Conservation (phyloP, 1,140 invertebrate genomes). For the Harlomillsia oculata region DNA sequence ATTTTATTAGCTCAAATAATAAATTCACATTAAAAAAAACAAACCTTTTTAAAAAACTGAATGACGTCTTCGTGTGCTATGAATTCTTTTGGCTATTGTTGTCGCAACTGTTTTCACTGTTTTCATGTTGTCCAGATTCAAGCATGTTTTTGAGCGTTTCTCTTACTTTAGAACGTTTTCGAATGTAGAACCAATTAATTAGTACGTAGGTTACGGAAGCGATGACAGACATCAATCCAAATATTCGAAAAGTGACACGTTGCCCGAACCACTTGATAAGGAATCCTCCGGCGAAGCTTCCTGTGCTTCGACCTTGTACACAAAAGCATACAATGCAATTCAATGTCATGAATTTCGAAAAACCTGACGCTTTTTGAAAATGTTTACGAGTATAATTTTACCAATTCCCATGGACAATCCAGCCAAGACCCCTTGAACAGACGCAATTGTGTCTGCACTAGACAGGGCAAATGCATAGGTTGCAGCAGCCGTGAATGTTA, state of each 20-base stretch:
- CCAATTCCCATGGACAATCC: constrained; percentile 72
- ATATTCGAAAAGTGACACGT: constrained; percentile 60
- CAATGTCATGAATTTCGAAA: background rate
- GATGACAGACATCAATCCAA: constrained; percentile 51
- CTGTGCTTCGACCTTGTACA: constrained; percentile 60
- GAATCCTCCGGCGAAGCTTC: constrained; percentile 65
- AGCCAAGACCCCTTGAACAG: constrained; percentile 68
- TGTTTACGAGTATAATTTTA: too few relatives aligned
- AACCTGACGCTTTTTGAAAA: too few relatives aligned
- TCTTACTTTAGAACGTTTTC: constrained; percentile 39
- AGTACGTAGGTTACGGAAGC: constrained; percentile 58
- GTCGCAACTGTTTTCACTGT: too few relatives aligned
- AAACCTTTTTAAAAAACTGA: too few relatives aligned
- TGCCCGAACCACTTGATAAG: constrained; percentile 65
- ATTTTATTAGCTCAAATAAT: too few relatives aligned
- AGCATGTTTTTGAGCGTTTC: too few relatives aligned
- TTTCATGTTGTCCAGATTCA: too few relatives aligned
- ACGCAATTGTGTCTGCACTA: constrained; percentile 69
- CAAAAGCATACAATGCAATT: background rate
- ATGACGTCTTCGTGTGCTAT: too few relatives aligned
- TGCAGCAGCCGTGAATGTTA: constrained; percentile 70
- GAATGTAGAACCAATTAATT: constrained; percentile 56
- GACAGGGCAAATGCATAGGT: constrained; percentile 69
- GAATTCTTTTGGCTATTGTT: too few relatives aligned
- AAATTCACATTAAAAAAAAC: too few relatives aligned